Base-by-base conservation (phyloP, 2,113 vertebrate genomes). In the Cyphomyrus discorhynchus region DNA sequence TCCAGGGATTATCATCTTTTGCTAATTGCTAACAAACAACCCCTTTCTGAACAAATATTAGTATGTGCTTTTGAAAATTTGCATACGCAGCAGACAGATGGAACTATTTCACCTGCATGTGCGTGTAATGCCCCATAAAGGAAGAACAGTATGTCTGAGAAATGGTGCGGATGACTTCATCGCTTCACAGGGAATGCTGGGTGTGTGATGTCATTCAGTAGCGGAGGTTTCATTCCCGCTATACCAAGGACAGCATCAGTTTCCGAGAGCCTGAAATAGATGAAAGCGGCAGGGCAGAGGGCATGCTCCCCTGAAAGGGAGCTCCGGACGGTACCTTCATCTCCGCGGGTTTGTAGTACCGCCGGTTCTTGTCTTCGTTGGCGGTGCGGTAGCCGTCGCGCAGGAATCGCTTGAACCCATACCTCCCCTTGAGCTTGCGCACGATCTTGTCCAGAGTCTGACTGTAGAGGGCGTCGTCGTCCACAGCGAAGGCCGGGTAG, bases 401-500 rank as follows among this genome's bases (percentile, higher is more conserved):
- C 91, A 99, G 94, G 94, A 98, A 99, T 8, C 98, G 97, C 31
- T 99, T 99, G 93, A 99, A 99, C 24, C 98, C 98, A 0, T 98
- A 97, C 92, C 97, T 98, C 24, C 98, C 98, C 84, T 97, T 97
- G 70, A 99, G 89, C 93, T 99, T 99, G 88, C 98, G 96, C 24
- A 98, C 91, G 1, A 99, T 94, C 94, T 99, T 99, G 92, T 99
- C 98, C 58, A 99, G 94, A 0, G 98, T 98, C 93, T 99, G 98
- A 89, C 90, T 94, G 93, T 96, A 99, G 21, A 99, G 96, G 88
- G 95, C 97, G 39, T 99, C 98, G 70, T 99, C 98, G 31, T 99
- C 98, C 90, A 99, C 96, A 3, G 98, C 98, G 92, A 99, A 99
- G 0, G 97, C 98, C 39, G 98, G 98, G 39, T 99, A 99, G 94